Evolutionary conservation across 2,888 invertebrate genomes (phyloP), one percentile per base, ranked within the genome.

Genomic region (Pediacus dermestoides): DNA sequence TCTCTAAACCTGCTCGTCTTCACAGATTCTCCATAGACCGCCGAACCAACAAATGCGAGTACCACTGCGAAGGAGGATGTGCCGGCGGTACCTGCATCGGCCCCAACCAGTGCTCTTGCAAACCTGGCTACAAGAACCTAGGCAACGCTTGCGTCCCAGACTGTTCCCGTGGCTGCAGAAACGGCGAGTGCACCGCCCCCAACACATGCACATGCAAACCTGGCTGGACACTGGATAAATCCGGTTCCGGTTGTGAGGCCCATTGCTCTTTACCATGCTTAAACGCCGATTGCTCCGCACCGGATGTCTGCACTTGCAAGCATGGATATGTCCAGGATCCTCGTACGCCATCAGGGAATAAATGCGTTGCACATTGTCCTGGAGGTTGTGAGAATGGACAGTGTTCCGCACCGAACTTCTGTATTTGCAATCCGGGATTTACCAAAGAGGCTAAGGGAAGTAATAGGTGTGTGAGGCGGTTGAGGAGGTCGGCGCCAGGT

Each of bases 371-470:
- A 2, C 67, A 76, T 45, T 87, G 87, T 52, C 72, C 76, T 0
- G 75, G 75, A n/a, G 85, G 85, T 1, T 88, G 88, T 51, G 72
- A 73, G 4, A 87, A 87, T 57, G 88, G 86, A 0, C 72, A 74
- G 11, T 88, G 88, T 52, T 77, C 83, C 0, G 77, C 78, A 0
- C 87, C 87, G 0, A 81, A 85, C 63, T 76, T 81, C 55, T 88
- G 88, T 58, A 73, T 83, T 41, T 88, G 88, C 56, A 80, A 81
- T 52, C 72, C 74, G 0, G 87, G 87, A 1, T 87, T 72, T 59
- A 64, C 71, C 36, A 83, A 81, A 52, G 80, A 82, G 53, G 73
- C 76, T 1, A 82, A 81, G 53, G 80, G 80, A 1, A 74, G 78
- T n/a, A 74, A 78, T 30, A 63, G 70, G 4, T 87, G 86, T 57